Conservation (phyloP, 2,797 vertebrate species). For the Sphenodon punctatus region DNA sequence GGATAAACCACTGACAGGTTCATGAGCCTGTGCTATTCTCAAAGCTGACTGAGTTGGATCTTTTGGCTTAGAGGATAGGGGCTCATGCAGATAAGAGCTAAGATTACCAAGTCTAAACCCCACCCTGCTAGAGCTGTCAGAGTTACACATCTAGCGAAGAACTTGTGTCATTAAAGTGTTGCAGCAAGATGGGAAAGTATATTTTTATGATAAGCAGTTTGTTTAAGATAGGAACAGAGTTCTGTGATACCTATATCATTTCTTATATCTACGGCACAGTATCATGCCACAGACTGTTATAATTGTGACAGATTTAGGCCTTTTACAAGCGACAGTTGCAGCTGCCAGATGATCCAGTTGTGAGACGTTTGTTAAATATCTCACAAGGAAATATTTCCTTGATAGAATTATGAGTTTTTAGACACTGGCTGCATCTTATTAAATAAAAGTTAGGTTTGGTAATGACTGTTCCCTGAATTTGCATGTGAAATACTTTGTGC, state of each 20-base stretch:
- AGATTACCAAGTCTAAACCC: too few species aligned
- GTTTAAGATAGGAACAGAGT: background rate
- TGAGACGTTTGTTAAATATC: background rate
- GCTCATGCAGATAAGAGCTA: too few species aligned
- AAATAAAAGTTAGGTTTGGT: background rate
- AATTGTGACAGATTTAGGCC: background rate
- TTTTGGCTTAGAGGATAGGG: too few species aligned
- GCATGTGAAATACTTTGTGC: too few species aligned
- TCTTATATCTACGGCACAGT: background rate
- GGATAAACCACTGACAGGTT: too few species aligned
- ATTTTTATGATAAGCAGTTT: background rate
- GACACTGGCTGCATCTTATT: background rate
- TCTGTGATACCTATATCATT: background rate
- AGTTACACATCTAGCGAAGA: too few species aligned
- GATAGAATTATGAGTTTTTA: background rate
- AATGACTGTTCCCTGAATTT: background rate
- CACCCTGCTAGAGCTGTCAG: too few species aligned
- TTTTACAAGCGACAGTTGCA: background rate
- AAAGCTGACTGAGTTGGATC: too few species aligned
- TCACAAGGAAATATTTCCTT: background rate
- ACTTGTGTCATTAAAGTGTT: too few species aligned
- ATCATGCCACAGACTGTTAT: background rate
- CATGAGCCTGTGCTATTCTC: too few species aligned
- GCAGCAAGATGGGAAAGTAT: too few species aligned
- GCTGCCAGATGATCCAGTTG: background rate